Evolutionary conservation across 2,888 invertebrate species (phyloP).

Genomic region (Ophion ellenae): DNA sequence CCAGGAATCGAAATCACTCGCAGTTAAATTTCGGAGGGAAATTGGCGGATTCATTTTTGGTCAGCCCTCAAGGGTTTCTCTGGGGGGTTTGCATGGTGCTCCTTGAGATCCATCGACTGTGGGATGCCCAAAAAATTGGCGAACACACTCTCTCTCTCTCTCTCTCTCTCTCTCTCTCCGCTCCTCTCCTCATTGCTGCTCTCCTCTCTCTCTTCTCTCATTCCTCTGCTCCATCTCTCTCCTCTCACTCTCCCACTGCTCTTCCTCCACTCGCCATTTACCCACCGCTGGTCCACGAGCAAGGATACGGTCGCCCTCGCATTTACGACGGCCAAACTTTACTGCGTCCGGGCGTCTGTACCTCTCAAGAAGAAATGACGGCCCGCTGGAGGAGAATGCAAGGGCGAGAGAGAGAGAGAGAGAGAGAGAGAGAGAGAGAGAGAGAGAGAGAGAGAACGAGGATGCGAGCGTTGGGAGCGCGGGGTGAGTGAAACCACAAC

Average conservation of each 20-base stretch:
- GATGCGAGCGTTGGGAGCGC: not conserved
- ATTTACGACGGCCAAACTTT: constrained; percentile 70
- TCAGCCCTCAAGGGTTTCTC: too few species aligned
- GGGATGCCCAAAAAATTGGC: not conserved
- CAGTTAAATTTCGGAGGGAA: too few species aligned
- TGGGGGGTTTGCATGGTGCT: too few species aligned
- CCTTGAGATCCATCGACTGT: not conserved
- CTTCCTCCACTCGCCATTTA: not conserved
- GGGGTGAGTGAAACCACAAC: constrained; percentile 42
- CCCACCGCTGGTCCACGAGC: constrained; percentile 27
- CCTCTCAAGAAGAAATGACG: not conserved
- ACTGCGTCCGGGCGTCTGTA: constrained; percentile 44
- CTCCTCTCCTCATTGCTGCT: not conserved
- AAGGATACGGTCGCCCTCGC: constrained; percentile 57
- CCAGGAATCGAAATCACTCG: too few species aligned
- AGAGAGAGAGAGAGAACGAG: too few species aligned
- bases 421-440: too few species aligned
- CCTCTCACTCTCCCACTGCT: not conserved
- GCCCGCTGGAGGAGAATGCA: not conserved
- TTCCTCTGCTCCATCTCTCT: not conserved
- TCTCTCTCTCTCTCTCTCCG: not conserved
- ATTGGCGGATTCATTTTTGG: too few species aligned
- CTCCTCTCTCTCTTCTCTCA: not conserved
- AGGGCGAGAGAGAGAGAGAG: too few species aligned
- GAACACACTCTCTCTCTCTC: not conserved